These are phyloP conservation scores for Spongilla lacustris DNA, from an alignment of 37 sponge, comb jelly and placozoan species.

Conservation along the genomic window DNA sequence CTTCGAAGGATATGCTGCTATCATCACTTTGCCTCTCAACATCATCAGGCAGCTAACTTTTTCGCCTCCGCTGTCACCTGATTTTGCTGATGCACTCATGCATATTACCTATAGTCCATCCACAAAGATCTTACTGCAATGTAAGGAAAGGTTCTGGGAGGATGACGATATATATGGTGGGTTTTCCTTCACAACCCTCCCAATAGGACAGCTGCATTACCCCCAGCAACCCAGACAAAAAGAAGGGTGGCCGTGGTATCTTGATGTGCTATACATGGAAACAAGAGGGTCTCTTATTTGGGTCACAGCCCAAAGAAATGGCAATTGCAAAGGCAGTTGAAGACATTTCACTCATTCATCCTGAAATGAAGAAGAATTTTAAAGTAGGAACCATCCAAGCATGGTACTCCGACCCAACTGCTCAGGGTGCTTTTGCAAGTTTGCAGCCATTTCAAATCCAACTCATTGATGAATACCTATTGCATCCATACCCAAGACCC, in stretches of 20 bases:
- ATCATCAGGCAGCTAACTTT: conserved; percentile 31
- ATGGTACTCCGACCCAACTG: conserved; percentile 46
- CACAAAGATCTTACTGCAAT: conserved; percentile 51
- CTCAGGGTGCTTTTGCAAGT: conserved; percentile 51
- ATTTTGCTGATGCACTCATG: conserved; percentile 11
- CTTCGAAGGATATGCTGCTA: not conserved
- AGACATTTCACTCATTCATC: conserved; percentile 52
- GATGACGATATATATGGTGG: conserved; percentile 25
- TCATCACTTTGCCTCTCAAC: conserved; percentile 39
- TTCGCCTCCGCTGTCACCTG: conserved; percentile 3
- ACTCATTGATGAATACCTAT: not conserved
- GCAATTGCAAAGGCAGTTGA: conserved; percentile 51
- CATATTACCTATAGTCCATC: conserved; percentile 33
- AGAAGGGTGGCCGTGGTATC: conserved; percentile 39
- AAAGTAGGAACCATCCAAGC: conserved; percentile 45
- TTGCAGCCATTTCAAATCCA: conserved; percentile 33
- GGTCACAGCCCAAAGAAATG: conserved; percentile 5
- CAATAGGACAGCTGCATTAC: conserved; percentile 19
- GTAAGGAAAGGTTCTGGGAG: conserved; percentile 48
- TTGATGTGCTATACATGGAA: conserved; percentile 69
- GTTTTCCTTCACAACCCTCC: conserved; percentile 26
- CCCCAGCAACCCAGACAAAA: not conserved
- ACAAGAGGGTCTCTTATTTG: conserved; percentile 63
- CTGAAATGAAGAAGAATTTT: conserved; percentile 35
- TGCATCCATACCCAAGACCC: conserved; percentile 28